These are phyloP conservation scores for Halichoerus grypus DNA, from an alignment of 2,113 vertebrate genomes.

Conservation along the genomic window DNA sequence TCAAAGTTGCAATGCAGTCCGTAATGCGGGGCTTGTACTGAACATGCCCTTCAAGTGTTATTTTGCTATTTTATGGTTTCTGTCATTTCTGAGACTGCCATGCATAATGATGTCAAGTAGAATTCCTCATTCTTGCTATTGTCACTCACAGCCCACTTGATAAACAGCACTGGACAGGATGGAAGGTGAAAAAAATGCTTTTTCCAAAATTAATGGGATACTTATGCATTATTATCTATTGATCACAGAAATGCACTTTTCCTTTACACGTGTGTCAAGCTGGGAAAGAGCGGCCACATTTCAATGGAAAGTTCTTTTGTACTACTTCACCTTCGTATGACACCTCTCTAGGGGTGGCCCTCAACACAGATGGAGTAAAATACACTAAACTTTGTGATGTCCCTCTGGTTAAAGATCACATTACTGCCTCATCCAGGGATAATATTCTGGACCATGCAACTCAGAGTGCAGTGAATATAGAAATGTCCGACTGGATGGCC, in stretches of 20 bases:
- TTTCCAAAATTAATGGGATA: background rate
- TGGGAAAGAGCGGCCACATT: background rate
- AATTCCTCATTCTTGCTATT: background rate
- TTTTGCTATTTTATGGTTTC: background rate
- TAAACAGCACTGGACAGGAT: no score
- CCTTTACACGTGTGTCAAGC: background rate
- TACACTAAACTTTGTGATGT: background rate
- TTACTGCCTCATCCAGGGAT: background rate
- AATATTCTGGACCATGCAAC: background rate
- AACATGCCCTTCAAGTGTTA: fast-evolving
- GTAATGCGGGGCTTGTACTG: background rate
- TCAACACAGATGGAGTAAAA: background rate
- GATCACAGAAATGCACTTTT: background rate
- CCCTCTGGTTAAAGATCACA: background rate
- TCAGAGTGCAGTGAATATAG: background rate
- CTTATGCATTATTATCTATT: background rate
- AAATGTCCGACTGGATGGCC: background rate
- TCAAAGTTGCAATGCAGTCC: background rate
- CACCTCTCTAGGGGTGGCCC: background rate
- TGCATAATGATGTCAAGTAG: background rate
- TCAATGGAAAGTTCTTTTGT: background rate
- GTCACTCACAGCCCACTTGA: background rate
- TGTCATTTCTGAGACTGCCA: background rate
- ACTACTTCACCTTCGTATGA: fast-evolving
- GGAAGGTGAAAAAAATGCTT: background rate